Conservation (phyloP, 2,113 vertebrate species). For the Otis tarda region DNA sequence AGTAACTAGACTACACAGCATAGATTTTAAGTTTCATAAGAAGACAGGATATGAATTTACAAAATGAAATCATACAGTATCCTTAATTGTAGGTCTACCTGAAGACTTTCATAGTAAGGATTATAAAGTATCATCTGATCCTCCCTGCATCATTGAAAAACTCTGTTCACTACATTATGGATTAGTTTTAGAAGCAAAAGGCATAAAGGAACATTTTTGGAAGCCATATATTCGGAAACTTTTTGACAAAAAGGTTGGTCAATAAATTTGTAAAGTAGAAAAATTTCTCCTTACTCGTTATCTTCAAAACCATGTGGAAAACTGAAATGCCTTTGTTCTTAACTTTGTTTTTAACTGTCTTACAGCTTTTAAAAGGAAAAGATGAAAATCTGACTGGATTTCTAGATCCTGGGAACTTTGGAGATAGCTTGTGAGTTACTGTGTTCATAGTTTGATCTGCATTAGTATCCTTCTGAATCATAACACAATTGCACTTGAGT, state of each 20-base stretch:
- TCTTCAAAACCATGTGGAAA: background rate
- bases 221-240: constrained; percentile 93
- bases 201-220: constrained; percentile 97
- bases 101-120: constrained; percentile 89
- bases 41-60: background rate
- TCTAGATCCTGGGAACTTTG: constrained; percentile 91
- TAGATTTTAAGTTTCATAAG: background rate
- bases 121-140: constrained; percentile 78
- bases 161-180: constrained; percentile 90
- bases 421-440: constrained; percentile 88
- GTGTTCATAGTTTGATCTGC: background rate
- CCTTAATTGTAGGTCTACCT: constrained; percentile 78
- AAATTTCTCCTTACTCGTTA: background rate
- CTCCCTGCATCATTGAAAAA: constrained; percentile 89
- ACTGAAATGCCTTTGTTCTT: background rate
- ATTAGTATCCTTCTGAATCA: background rate
- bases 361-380: constrained; percentile 89
- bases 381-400: constrained; percentile 91
- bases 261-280: background rate
- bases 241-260: constrained; percentile 89
- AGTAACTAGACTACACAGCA: background rate
- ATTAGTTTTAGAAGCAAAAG: constrained; percentile 92
- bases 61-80: background rate
- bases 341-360: constrained; percentile 22
- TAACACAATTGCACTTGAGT: background rate